A percentile compares a stretch with the other conserved stretches of the same genome.
phyloP scores from a whole-genome alignment of 2,113 vertebrate genomes.

The Phylloscopus trochilus region DNA sequence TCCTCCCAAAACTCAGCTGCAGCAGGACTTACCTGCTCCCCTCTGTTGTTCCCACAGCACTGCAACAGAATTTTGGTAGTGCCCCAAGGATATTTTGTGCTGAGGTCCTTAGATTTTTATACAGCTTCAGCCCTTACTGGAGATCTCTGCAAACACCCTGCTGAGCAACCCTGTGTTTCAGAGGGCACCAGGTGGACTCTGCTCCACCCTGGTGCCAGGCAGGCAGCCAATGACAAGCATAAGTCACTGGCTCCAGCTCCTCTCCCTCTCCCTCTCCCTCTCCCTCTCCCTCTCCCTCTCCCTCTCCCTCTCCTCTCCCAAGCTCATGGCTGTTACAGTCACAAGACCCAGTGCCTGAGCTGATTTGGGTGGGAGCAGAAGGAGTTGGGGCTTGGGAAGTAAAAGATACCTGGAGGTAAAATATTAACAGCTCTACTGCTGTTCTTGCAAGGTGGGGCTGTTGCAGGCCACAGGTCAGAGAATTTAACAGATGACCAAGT shows the following conservation, averaged over 20 bases:
- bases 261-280: not conserved
- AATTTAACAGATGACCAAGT: not conserved
- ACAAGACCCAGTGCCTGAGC: not conserved
- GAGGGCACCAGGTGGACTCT: not conserved
- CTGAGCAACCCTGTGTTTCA: not conserved
- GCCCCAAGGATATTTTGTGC: not conserved
- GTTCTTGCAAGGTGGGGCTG: not conserved
- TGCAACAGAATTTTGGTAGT: not conserved
- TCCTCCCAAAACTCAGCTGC: not conserved
- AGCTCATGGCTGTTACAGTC: not conserved
- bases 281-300: too few species aligned
- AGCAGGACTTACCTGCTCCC: not conserved
- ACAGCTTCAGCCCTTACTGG: not conserved
- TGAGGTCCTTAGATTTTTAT: not conserved
- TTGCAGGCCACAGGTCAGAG: not conserved
- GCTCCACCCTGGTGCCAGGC: not conserved
- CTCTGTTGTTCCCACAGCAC: not conserved
- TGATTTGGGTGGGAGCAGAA: not conserved
- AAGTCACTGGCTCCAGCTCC: not conserved
- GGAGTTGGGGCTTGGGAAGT: not conserved
- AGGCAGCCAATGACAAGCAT: not conserved
- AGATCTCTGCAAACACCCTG: not conserved
- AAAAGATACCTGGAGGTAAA: not conserved
- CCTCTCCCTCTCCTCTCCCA: too few species aligned
- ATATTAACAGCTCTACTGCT: not conserved